Evolutionary conservation across 2,888 invertebrate species (phyloP).

Genomic region (Tenthredo livida): DNA sequence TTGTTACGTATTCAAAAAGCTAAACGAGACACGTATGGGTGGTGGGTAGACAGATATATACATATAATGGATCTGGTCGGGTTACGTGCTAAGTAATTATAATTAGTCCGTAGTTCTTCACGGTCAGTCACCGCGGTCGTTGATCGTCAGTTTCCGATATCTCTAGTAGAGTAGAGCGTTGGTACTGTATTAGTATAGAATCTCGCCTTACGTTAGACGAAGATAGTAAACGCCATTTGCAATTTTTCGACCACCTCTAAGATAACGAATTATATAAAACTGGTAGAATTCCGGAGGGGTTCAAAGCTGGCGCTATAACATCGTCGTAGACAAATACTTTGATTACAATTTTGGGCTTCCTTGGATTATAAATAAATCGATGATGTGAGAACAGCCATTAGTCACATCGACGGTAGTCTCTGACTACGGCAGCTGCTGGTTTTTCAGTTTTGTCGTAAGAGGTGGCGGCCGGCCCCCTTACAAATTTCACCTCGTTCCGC

Average conservation of each 20-base stretch:
- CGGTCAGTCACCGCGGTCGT: slow-evolving; percentile 4
- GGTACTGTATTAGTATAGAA: not conserved
- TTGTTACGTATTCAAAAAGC: slow-evolving; percentile 6
- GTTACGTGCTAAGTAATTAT: slow-evolving; percentile 28
- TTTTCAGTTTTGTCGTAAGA: not conserved
- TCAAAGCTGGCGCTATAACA: not conserved
- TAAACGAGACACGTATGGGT: not conserved
- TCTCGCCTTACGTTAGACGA: not conserved
- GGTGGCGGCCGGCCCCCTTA: not conserved
- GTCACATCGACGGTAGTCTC: slow-evolving; percentile 42
- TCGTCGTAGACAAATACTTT: not conserved
- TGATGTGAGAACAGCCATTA: slow-evolving; percentile 52
- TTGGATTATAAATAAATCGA: slow-evolving; percentile 40
- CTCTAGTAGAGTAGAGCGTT: not conserved
- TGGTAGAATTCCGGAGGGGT: not conserved
- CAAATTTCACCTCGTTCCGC: not conserved
- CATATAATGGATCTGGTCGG: not conserved
- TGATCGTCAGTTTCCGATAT: not conserved
- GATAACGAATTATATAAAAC: slow-evolving; percentile 3
- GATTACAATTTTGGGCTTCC: not conserved
- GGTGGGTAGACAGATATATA: slow-evolving; percentile 1
- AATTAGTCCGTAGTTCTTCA: slow-evolving; percentile 7
- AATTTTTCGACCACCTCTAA: not conserved
- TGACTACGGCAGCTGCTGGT: slow-evolving; percentile 30
- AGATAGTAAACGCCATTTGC: slow-evolving; percentile 11